These are phyloP conservation scores for Drosophila baimaii DNA, from an alignment of 1,140 invertebrate species.

Conservation along the genomic window DNA sequence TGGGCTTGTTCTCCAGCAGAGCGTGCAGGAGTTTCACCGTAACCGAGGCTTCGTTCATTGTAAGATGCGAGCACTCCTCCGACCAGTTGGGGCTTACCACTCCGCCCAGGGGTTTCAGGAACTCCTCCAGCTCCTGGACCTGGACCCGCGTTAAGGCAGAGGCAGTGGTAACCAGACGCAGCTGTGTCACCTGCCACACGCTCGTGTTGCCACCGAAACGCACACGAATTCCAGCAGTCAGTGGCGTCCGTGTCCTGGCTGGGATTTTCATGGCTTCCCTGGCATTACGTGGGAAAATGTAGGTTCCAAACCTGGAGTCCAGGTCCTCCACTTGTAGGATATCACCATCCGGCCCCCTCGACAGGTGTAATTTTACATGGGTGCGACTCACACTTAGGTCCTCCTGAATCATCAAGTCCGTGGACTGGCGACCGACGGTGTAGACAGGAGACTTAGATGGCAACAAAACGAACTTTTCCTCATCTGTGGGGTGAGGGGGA, in stretches of 20 bases:
- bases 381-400: conserved; percentile 86
- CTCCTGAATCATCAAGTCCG: conserved; percentile 84
- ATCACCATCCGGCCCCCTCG: conserved; percentile 27
- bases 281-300: conserved; percentile 82
- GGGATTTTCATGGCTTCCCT: conserved; percentile 41
- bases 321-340: conserved; percentile 80
- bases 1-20: conserved; percentile 86
- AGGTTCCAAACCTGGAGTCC: conserved; percentile 86
- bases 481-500: conserved; percentile 19
- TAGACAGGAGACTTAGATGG: conserved; percentile 48
- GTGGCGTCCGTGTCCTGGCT: conserved; percentile 13
- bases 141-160: conserved; percentile 85
- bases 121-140: conserved; percentile 75
- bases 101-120: conserved; percentile 84
- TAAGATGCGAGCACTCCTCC: conserved; percentile 87
- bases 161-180: conserved; percentile 83
- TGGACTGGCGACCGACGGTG: conserved; percentile 65
- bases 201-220: conserved; percentile 86
- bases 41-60: conserved; percentile 88
- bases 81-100: conserved; percentile 63
- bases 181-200: conserved; percentile 84
- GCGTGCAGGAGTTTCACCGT: conserved; percentile 89
- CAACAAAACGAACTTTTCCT: conserved; percentile 61
- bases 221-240: conserved; percentile 85
- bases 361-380: conserved; percentile 85